A percentile compares a stretch with the other conserved stretches of the same genome.
These are phyloP conservation scores for Parasteatoda lunata DNA, from an alignment of 2,888 invertebrate genomes.

Conservation along the genomic window DNA sequence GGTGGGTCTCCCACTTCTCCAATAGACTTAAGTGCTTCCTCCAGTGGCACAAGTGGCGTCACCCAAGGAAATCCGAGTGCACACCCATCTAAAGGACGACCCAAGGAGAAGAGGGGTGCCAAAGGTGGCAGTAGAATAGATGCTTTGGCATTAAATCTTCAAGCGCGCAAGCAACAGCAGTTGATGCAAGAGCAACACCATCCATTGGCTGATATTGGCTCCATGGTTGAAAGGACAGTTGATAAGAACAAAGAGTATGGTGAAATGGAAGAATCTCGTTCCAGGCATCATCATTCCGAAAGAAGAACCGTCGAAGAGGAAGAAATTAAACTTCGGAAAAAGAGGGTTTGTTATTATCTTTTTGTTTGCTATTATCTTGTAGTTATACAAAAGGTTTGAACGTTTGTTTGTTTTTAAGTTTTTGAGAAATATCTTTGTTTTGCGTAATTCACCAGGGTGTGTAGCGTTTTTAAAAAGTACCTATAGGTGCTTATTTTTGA, in stretches of 20 bases:
- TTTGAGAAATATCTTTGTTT: too few relatives aligned
- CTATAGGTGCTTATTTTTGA: too few relatives aligned
- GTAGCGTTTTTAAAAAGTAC: too few relatives aligned
- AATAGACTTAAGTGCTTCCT: conserved; percentile 70
- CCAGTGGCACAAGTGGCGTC: conserved; percentile 19
- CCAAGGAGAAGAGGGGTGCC: conserved; percentile 52
- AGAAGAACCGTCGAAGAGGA: conserved; percentile 58
- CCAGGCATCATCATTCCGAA: conserved; percentile 53
- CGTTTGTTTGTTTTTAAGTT: too few relatives aligned
- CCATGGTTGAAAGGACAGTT: conserved; percentile 43
- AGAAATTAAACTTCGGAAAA: conserved; percentile 58
- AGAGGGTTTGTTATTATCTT: conserved; percentile 37
- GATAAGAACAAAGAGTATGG: conserved; percentile 48
- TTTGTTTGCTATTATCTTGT: background rate
- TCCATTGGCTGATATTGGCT: conserved; percentile 58
- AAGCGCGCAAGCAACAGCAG: conserved; percentile 70
- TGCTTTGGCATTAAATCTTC: conserved; percentile 71
- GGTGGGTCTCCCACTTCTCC: conserved; percentile 68
- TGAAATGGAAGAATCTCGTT: conserved; percentile 28
- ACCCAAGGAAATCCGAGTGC: conserved; percentile 3
- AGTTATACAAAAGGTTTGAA: background rate
- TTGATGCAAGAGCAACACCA: conserved; percentile 65
- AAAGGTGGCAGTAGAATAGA: conserved; percentile 70
- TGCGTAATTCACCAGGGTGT: too few relatives aligned
- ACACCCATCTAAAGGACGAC: conserved; percentile 12